phyloP scores from a whole-genome alignment of 2,888 invertebrate genomes.

The Euplagia quadripunctaria region DNA sequence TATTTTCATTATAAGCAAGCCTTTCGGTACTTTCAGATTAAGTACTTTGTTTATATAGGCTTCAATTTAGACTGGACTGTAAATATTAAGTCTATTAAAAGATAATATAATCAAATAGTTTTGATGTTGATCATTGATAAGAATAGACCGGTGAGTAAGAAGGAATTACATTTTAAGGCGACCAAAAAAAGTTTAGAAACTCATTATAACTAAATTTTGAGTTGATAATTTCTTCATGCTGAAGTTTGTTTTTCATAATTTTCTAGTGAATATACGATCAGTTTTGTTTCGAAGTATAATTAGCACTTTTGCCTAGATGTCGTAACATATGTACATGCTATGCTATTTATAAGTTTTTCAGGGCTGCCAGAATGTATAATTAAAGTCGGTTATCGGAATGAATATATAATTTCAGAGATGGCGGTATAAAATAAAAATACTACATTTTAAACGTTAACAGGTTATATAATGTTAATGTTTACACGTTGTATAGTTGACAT shows the following conservation, averaged over 20 bases:
- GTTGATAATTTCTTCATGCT: not conserved
- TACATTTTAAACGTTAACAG: too few species aligned
- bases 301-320: not conserved
- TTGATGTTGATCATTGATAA: not conserved
- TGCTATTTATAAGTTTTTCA: not conserved
- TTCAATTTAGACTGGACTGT: conserved; percentile 15
- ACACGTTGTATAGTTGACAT: too few species aligned
- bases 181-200: not conserved
- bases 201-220: not conserved
- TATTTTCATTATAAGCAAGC: conserved; percentile 39
- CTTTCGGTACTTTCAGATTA: conserved; percentile 18
- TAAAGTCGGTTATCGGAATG: not conserved
- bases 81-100: conserved; percentile 3
- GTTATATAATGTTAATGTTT: too few species aligned
- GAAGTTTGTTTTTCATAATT: not conserved
- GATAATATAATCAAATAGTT: not conserved
- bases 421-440: too few species aligned
- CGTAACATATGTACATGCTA: not conserved
- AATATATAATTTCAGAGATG: too few species aligned
- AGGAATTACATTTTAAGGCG: not conserved
- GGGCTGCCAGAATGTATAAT: not conserved
- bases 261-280: not conserved
- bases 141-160: not conserved
- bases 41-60: conserved; percentile 28
- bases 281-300: not conserved